phyloP scores from a whole-genome alignment of 2,113 vertebrate genomes.

The Laterallus jamaicensis region DNA sequence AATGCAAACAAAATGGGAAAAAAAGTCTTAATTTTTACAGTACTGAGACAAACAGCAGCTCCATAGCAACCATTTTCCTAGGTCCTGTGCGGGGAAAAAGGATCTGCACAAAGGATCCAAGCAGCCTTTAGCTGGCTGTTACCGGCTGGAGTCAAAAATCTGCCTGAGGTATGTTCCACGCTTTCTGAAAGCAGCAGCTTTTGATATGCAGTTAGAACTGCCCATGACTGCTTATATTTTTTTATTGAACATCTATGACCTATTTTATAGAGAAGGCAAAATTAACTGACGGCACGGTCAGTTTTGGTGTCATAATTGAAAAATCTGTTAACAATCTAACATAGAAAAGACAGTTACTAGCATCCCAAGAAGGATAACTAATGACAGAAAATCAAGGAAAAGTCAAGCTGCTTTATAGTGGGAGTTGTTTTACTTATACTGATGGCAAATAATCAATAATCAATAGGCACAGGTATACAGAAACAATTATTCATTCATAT shows the following conservation, averaged over 20 bases:
- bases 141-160: background rate
- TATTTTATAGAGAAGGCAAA: background rate
- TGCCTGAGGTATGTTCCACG: background rate
- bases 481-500: background rate
- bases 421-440: background rate
- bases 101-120: background rate
- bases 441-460: background rate
- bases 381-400: background rate
- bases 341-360: background rate
- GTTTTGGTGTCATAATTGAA: background rate
- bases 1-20: background rate
- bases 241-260: background rate
- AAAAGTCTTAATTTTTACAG: background rate
- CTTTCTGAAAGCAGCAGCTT: background rate
- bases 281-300: background rate
- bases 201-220: background rate
- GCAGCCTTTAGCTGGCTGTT: background rate
- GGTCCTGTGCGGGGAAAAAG: background rate
- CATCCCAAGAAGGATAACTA: background rate
- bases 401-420: background rate
- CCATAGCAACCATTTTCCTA: background rate
- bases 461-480: background rate
- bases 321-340: background rate
- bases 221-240: background rate
- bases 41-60: background rate